Base-by-base conservation (phyloP, 2,888 invertebrate genomes). In the Elaeidobius kamerunicus region DNA sequence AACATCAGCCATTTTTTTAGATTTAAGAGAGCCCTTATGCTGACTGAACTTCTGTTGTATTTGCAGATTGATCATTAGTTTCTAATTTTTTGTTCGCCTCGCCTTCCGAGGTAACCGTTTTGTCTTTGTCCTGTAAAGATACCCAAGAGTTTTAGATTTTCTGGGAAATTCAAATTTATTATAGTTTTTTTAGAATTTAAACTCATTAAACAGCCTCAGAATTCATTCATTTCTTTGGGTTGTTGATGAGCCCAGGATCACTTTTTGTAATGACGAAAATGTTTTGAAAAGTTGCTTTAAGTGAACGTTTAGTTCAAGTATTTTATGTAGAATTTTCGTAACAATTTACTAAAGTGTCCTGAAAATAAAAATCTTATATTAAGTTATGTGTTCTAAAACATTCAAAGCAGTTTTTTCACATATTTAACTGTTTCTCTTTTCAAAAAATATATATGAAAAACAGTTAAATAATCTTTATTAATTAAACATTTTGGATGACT, bases 61-160 rank as follows among this genome's bases (percentile, higher is more conserved):
- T 63, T 63, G 62, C 60, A 63, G 65, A 59, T 58, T 65, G 61
- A 60, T 61, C 63, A 58, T 59, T 64, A 64, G 53, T 63, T 57
- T 66, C 61, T 62, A 67, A 68, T 66, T 65, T 68, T 67, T 68
- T 66, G 67, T 65, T 67, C 62, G 64, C 66, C 68, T 70, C 71
- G 63, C 73, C 73, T 36, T 48, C 56, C 72, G 73, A 70, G 69
- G 72, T 71, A 49, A 61, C 64, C 57, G 61, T 64, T 74, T 75
- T 74, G 69, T 69, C 74, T 70, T 73, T 69, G 66, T 74, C 76
- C 76, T 76, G 75, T 68, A 75, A 76, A 73, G 68, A 73, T 69
- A 72, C 66, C 69, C 71, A 69, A 66, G 20, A 14, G 48, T 44
- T 57, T 57, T 47, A 57, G 50, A 49, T 43, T 30, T 39, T 48